These are phyloP conservation scores for Amniataba percoides DNA, from an alignment of 2,797 vertebrate species.

Conservation along the genomic window DNA sequence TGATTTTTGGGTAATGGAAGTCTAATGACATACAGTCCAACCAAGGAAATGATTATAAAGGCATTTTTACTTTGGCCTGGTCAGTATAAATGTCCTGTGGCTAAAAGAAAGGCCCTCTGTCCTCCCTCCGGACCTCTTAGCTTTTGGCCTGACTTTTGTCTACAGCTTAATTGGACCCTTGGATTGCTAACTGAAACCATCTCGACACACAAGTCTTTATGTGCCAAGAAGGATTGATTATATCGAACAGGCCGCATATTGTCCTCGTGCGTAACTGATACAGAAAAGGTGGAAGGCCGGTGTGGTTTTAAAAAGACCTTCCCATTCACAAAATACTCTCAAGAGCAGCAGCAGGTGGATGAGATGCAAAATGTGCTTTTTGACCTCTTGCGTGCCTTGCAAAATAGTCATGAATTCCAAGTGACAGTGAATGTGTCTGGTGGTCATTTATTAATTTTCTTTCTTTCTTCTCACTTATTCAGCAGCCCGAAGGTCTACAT, in stretches of 20 bases:
- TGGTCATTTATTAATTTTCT: constrained; percentile 63
- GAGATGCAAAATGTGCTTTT: constrained; percentile 28
- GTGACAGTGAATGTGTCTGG: constrained; percentile 14
- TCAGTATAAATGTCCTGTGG: constrained; percentile 7
- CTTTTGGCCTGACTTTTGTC: constrained; percentile 38
- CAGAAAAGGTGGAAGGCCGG: constrained; percentile 44
- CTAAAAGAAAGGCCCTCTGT: constrained; percentile 70
- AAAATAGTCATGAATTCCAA: not conserved
- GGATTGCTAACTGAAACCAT: constrained; percentile 60
- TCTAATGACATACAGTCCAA: constrained; percentile 16
- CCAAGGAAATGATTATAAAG: not conserved
- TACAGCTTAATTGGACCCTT: constrained; percentile 59
- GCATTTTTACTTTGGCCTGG: too few species aligned
- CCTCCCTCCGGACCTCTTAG: constrained; percentile 33
- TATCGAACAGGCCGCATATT: constrained; percentile 74
- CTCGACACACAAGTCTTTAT: constrained; percentile 55
- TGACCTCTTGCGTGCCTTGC: constrained; percentile 7
- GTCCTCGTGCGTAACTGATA: constrained; percentile 74
- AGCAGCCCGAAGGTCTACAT: constrained; percentile 25
- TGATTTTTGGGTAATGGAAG: not conserved
- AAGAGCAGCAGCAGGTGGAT: constrained; percentile 42
- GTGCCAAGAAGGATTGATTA: constrained; percentile 48
- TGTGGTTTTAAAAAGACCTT: constrained; percentile 48
- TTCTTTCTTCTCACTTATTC: constrained; percentile 42
- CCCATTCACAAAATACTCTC: constrained; percentile 38